phyloP scores from a whole-genome alignment of 2,888 invertebrate species.

The Drosophila trichaetosa region DNA sequence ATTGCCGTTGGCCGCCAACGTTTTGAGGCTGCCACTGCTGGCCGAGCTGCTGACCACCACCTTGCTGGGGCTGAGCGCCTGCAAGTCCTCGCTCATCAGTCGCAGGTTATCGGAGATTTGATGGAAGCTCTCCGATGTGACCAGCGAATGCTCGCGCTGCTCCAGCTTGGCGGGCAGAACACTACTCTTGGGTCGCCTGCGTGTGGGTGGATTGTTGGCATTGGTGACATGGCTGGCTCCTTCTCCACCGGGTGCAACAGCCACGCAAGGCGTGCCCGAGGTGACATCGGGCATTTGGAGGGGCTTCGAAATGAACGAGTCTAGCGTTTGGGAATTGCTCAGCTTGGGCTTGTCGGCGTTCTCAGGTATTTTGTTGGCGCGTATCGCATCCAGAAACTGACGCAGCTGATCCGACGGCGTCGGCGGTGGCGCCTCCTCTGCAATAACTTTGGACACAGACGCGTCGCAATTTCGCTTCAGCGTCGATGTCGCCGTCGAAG shows the following conservation, averaged over 20 bases:
- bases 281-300: constrained; percentile 83
- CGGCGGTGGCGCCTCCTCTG: constrained; percentile 62
- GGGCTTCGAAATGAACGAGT: constrained; percentile 82
- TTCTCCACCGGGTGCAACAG: neutral
- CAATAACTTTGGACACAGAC: neutral
- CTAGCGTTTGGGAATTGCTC: constrained; percentile 79
- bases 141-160: constrained; percentile 81
- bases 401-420: constrained; percentile 85
- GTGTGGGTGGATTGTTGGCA: constrained; percentile 42
- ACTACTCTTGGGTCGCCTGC: constrained; percentile 72
- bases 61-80: constrained; percentile 83
- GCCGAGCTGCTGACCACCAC: constrained; percentile 69
- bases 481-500: constrained; percentile 29
- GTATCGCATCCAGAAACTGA: constrained; percentile 84
- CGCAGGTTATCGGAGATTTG: constrained; percentile 85
- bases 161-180: constrained; percentile 60
- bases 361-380: constrained; percentile 84
- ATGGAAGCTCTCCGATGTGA: constrained; percentile 84
- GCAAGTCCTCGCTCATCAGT: constrained; percentile 84
- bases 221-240: neutral
- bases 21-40: constrained; percentile 75
- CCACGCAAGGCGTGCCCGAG: constrained; percentile 74
- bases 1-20: constrained; percentile 51
- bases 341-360: constrained; percentile 79
- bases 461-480: constrained; percentile 50